A percentile compares a stretch with the other conserved stretches of the same genome.
These are phyloP conservation scores for Eutrigla gurnardus DNA, from an alignment of 2,797 vertebrate genomes.

Conservation along the genomic window DNA sequence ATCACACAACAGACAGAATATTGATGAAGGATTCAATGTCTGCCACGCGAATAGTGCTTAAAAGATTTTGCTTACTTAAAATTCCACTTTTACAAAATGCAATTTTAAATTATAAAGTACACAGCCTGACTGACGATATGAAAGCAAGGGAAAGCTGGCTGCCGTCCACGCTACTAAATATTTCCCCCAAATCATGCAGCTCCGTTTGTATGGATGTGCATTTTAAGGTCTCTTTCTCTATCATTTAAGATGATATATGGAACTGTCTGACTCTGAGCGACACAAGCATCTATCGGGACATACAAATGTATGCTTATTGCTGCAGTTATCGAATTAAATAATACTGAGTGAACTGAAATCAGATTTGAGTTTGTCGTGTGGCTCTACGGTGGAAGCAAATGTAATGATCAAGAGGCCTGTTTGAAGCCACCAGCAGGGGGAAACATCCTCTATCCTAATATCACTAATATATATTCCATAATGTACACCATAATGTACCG, in stretches of 20 bases:
- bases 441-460: background rate
- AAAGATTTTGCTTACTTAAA: background rate
- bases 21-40: background rate
- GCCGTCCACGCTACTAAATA: background rate
- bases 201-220: background rate
- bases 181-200: background rate
- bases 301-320: slow-evolving; percentile 13
- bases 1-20: background rate
- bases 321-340: slow-evolving; percentile 22
- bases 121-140: background rate
- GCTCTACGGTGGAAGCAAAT: background rate
- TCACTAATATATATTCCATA: background rate
- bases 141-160: background rate
- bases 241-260: background rate
- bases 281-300: background rate
- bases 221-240: background rate
- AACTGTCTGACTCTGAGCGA: background rate
- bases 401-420: background rate
- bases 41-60: background rate
- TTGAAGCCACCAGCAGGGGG: slow-evolving; percentile 7
- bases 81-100: background rate
- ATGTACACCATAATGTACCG: background rate
- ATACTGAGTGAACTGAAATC: slow-evolving; percentile 18
- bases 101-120: background rate
- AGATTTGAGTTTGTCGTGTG: background rate